Evolutionary conservation across 2,797 vertebrate species (phyloP).

Genomic region (Limosa lapponica): DNA sequence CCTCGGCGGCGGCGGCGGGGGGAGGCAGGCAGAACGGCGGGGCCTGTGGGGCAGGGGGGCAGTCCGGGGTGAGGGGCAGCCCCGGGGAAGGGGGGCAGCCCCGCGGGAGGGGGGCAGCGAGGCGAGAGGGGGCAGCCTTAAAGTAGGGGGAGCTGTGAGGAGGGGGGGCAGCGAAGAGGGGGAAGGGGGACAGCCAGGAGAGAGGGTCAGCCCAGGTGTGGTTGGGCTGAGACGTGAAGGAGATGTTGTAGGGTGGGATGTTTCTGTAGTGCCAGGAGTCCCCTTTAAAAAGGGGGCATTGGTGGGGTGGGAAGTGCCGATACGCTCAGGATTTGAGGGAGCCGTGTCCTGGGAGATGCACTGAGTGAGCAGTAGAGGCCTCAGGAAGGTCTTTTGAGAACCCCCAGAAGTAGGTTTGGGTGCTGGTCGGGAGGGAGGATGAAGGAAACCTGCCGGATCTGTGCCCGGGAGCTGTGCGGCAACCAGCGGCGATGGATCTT

Average conservation of each 20-base stretch:
- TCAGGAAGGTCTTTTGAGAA: background rate
- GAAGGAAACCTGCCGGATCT: slow-evolving; percentile 91
- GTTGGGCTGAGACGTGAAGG: background rate
- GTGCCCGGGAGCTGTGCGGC: slow-evolving; percentile 91
- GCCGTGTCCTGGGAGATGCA: background rate
- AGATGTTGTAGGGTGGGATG: background rate
- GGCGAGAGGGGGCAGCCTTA: background rate
- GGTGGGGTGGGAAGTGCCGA: background rate
- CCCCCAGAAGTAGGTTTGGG: background rate
- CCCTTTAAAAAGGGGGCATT: rapidly evolving
- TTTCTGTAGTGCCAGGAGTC: background rate
- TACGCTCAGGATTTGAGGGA: background rate
- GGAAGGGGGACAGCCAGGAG: background rate
- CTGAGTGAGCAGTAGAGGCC: background rate
- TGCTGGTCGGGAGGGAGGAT: slow-evolving; percentile 65
- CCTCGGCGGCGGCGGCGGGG: background rate
- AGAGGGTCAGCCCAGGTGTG: background rate
- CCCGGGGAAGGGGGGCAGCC: background rate
- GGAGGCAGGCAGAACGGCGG: background rate
- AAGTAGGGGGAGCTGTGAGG: background rate
- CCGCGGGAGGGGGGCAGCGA: background rate
- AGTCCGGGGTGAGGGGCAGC: background rate
- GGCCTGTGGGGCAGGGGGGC: background rate
- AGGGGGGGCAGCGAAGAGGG: background rate
- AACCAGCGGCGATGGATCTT: slow-evolving; percentile 98